Base-by-base conservation (phyloP, 2,113 vertebrate genomes). In the Vidua macroura region DNA sequence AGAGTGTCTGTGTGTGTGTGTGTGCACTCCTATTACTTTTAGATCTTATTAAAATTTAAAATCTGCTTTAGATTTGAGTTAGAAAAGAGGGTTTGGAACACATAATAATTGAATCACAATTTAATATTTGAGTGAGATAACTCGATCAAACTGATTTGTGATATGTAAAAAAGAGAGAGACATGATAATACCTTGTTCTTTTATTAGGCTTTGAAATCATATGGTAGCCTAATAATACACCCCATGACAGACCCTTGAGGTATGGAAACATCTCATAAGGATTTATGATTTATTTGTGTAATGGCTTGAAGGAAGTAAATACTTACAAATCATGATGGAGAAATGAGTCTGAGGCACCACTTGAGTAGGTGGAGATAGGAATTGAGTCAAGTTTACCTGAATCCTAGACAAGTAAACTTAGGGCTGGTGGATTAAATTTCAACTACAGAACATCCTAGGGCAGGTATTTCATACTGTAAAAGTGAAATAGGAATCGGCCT, bases 211-310 rank as follows among this genome's bases (percentile, higher is more conserved):
- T 89, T 89, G 28, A 53, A 87, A 79, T 52, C 28, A n/a, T 24
- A 3, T 33, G 21, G 52, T 66, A 62, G 12, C n/a, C 28, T 78
- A 79, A 62, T 69, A 79, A 56, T 55, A 46, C 14, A 51, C 33
- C 60, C 48, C 16, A 5, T 76, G n/a, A 43, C 41, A 68, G 70
- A 88, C n/a, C 52, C 63, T 16, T 53, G 60, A 86, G n/a, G 28
- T 89, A 23, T 49, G 28, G 86, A 84, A 89, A 79, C 28, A 37
- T 70, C 80, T 92, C 48, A 28, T 76, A 79, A 82, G 74, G 35
- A n/a, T 85, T 93, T 81, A n/a, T 79, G 17, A 79, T 90, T 72
- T 85, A 58, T 86, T 94, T 94, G n/a, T 35, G 24, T 69, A 86
- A 55, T 77, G 24, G 31, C 41, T 91, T 94, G 11, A 6, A 33